Evolutionary conservation across 2,888 invertebrate species (phyloP), one percentile per base, ranked within the genome.

Genomic region (Caradrina kadenii): DNA sequence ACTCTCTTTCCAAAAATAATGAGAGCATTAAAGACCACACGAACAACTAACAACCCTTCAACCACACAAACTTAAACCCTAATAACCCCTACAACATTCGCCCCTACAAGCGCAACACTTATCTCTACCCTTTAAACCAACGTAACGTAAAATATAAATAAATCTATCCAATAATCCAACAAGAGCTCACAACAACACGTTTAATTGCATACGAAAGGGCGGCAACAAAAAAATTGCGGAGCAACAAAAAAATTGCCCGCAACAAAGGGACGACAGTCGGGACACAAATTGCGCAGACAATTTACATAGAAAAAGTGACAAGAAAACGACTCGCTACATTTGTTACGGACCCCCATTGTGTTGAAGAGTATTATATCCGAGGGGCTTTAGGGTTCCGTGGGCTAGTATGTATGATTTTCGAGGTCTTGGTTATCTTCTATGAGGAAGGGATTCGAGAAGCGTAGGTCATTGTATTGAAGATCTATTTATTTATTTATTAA

Each of bases 261-360:
- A 52, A 82, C 84, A 84, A 82, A 77, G 76, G 76, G 48, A 61
- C 77, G 62, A 89, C 86, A 86, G 87, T 78, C 82, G 86, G 85
- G 86, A 91, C 94, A 94, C 94, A 94, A 95, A 95, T 95, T 94
- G 94, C 93, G 85, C 81, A 79, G 82, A 86, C 91, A 85, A 94
- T 94, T 94, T 94, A 95, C 94, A 95, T 94, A 93, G 93, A 93
- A 93, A 93, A 93, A 93, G 91, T 93, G 93, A 93, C 94, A 93
- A 90, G 89, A 83, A 87, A 86, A 76, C 91, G 91, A 88, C 85
- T 87, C 88, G 89, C 88, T 92, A 94, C 94, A 94, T 94, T 94
- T 94, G 94, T 94, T 94, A 90, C 84, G 71, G 69, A 35, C 67
- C 82, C 70, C 93, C 94, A 94, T 94, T 94, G 94, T 95, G 89